Base-by-base conservation (phyloP, 2,113 vertebrate species). In the Sinocyclocheilus maitianheensis region DNA sequence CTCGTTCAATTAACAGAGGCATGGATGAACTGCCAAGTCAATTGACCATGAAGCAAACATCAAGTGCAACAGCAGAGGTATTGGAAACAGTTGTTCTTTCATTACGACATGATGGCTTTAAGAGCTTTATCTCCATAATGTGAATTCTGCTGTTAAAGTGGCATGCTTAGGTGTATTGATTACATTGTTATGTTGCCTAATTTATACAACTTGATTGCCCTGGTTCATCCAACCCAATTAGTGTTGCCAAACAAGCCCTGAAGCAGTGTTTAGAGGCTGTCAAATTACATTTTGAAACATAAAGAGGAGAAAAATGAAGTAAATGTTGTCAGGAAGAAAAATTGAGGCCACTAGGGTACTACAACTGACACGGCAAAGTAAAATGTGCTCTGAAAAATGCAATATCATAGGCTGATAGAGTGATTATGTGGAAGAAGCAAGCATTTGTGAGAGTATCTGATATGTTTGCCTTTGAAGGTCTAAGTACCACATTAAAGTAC, bases 31-130 rank as follows among this genome's bases (percentile, higher is more conserved):
- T 87, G 90, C 91, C 90, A 89, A 91, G 91, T 91, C 93, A 94
- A 95, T 94, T 95, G 93, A 91, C 92, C 93, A 91, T 94, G 93
- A 93, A 94, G 92, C 93, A 87, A 91, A 91, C 86, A 91, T 93
- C 91, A 91, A 93, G 79, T 69, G 71, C 79, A 82, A 37, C 85
- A 83, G 85, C 85, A 83, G 85, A 69, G 71, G 81, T 88, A 81
- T 75, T 77, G 81, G 62, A 81, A 83, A 76, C 48, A 87, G 84
- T 80, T 77, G 80, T 86, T 89, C 62, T 84, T 89, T 83, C 84
- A 86, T 83, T 86, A 77, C n/a, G 80, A 40, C 71, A 55, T 83
- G 30, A 83, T 83, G 67, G 51, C 51, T 72, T 53, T 55, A 83
- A 65, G 58, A 81, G 71, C 71, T 81, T 83, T 76, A 65, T 74